Evolutionary conservation across 2,113 vertebrate species (phyloP).

Genomic region (Corvus cornix): DNA sequence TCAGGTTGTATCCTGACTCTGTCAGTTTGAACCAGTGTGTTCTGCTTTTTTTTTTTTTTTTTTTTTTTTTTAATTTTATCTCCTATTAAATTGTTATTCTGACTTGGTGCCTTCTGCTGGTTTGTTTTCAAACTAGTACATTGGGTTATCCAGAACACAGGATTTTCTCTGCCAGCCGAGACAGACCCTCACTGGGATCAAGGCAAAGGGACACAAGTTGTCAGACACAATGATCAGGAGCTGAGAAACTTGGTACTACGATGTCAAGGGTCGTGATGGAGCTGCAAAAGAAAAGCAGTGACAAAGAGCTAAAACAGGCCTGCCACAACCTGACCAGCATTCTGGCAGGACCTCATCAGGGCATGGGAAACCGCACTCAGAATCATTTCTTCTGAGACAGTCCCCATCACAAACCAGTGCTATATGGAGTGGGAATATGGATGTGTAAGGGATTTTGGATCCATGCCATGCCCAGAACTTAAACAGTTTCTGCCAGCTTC

Average conservation of each 20-base stretch:
- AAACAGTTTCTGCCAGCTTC: not conserved
- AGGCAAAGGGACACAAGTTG: not conserved
- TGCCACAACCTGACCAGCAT: not conserved
- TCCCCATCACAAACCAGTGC: not conserved
- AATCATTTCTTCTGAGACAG: not conserved
- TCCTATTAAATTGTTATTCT: too few relatives aligned
- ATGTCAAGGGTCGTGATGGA: not conserved
- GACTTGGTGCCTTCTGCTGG: too few relatives aligned
- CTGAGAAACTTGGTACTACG: not conserved
- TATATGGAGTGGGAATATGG: not conserved
- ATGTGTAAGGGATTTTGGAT: not conserved
- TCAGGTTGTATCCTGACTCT: too few relatives aligned
- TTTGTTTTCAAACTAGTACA: too few relatives aligned
- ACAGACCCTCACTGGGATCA: not conserved
- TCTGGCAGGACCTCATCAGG: not conserved
- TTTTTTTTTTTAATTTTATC: too few relatives aligned
- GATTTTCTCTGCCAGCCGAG: not conserved
- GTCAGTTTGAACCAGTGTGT: too few relatives aligned
- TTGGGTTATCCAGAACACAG: not conserved
- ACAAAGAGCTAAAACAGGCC: not conserved
- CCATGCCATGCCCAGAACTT: not conserved
- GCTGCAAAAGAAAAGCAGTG: not conserved
- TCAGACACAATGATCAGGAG: not conserved
- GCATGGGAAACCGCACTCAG: accelerated
- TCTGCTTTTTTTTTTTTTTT: too few relatives aligned